Evolutionary conservation across 2,113 vertebrate genomes (phyloP).

Genomic region (Oreochromis aureus): DNA sequence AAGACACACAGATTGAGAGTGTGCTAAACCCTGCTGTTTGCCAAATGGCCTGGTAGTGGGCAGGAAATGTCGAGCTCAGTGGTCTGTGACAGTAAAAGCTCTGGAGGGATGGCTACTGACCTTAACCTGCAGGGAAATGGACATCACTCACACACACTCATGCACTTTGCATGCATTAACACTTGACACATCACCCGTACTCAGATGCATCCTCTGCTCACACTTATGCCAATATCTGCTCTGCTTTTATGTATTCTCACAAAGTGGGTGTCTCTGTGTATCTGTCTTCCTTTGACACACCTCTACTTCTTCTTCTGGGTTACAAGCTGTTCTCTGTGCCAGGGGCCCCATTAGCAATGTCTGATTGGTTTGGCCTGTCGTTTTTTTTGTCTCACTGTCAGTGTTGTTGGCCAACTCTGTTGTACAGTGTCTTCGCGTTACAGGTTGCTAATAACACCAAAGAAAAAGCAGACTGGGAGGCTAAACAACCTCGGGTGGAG

Average conservation of each 20-base stretch:
- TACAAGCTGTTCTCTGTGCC: conserved; percentile 1
- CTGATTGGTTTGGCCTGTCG: conserved; percentile 13
- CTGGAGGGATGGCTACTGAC: conserved; percentile 33
- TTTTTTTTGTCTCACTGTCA: conserved; percentile 1
- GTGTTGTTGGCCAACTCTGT: neutral
- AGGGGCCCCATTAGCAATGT: conserved; percentile 24
- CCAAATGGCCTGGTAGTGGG: conserved; percentile 43
- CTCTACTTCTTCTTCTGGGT: neutral
- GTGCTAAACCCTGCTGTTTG: conserved; percentile 38
- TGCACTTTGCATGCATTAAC: conserved; percentile 35
- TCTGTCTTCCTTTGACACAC: neutral
- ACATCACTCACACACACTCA: conserved; percentile 33
- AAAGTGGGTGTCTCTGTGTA: neutral
- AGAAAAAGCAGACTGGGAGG: neutral
- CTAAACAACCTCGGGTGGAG: neutral
- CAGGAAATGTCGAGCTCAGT: conserved; percentile 42
- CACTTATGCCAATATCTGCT: neutral
- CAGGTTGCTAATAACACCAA: neutral
- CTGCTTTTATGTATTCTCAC: neutral
- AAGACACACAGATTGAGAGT: neutral
- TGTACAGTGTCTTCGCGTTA: neutral
- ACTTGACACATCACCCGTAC: neutral
- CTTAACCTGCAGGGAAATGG: conserved; percentile 47
- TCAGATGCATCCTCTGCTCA: neutral
- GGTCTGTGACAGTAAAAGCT: conserved; percentile 53